phyloP scores from a whole-genome alignment of 2,797 vertebrate species.

The Protosalanx chinensis region DNA sequence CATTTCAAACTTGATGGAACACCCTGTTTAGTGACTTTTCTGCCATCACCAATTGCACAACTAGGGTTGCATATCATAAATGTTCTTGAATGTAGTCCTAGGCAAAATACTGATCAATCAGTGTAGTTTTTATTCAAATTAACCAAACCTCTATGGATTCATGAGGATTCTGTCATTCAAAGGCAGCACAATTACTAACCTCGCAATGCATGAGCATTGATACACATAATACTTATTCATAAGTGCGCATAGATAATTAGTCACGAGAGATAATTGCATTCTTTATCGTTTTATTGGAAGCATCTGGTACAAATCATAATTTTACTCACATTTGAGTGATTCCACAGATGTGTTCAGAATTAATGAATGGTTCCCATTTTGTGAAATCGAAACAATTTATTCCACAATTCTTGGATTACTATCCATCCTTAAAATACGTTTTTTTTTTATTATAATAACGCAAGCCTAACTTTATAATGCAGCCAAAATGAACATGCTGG shows the following conservation, averaged over 20 bases:
- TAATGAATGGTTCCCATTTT: conserved; percentile 35
- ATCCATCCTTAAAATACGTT: conserved; percentile 12
- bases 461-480: conserved; percentile 13
- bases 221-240: conserved; percentile 23
- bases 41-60: conserved; percentile 66
- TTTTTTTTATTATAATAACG: conserved; percentile 4
- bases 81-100: conserved; percentile 22
- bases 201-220: conserved; percentile 21
- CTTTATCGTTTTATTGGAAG: conserved; percentile 41
- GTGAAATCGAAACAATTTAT: conserved; percentile 37
- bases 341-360: conserved; percentile 48
- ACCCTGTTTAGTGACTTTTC: conserved; percentile 72
- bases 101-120: conserved; percentile 16
- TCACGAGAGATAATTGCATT: conserved; percentile 45
- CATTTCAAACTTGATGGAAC: conserved; percentile 66
- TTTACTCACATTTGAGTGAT: conserved; percentile 48
- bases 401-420: conserved; percentile 11
- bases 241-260: conserved; percentile 39
- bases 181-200: conserved; percentile 4
- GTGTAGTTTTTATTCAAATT: conserved; percentile 29
- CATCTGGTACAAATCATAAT: conserved; percentile 49
- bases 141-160: conserved; percentile 14
- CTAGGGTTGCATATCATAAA: conserved; percentile 48
- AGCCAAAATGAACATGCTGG: neutral
- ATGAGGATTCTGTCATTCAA: neutral